phyloP scores from a whole-genome alignment of 2,797 vertebrate genomes.

The Tamandua tetradactyla region DNA sequence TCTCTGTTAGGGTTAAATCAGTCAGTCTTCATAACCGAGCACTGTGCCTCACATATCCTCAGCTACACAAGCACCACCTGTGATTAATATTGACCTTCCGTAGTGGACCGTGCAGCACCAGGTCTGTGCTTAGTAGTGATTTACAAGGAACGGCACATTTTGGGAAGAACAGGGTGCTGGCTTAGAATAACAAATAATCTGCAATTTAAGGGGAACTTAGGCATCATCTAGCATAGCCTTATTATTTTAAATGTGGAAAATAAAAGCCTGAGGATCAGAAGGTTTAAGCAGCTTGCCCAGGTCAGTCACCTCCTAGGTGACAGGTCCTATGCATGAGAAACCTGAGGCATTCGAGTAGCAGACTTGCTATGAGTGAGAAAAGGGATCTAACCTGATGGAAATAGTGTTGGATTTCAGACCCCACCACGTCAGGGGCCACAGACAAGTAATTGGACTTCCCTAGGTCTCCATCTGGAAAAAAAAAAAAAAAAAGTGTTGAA shows the following conservation, averaged over 20 bases:
- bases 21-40: neutral
- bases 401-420: neutral
- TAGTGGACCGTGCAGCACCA: neutral
- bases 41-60: neutral
- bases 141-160: neutral
- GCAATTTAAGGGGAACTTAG: neutral
- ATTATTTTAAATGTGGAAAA: neutral
- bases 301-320: neutral
- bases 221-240: neutral
- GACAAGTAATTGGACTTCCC: neutral
- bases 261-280: neutral
- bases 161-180: neutral
- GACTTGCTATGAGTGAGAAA: neutral
- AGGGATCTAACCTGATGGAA: neutral
- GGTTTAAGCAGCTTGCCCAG: neutral
- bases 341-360: neutral
- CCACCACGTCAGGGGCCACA: neutral
- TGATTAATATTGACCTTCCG: neutral
- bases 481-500: neutral
- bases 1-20: neutral
- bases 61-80: neutral
- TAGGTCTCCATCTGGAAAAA: neutral
- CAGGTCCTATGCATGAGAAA: neutral
- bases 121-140: neutral
- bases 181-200: neutral